Evolutionary conservation across 1,140 invertebrate genomes (phyloP), one percentile per base, ranked within the genome.

Genomic region (Zaprionus ornatus): DNA sequence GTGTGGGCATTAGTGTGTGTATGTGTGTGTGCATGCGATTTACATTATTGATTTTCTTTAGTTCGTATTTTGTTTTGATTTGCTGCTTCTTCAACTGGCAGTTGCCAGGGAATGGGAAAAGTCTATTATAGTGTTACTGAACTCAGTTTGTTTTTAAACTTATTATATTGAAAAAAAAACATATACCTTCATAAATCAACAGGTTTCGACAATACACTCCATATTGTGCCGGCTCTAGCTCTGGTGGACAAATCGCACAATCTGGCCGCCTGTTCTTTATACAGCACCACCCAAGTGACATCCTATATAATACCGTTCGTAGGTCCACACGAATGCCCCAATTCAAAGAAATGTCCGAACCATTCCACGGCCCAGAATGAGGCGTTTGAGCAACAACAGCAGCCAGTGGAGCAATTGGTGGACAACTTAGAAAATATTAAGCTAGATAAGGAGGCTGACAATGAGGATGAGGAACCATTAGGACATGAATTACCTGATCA

Each of bases 161-260:
- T 61, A 32, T 35, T 40, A 19, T 27, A 25, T 17, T 45, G 21
- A 21, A 37, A 40, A 29, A 21, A 37, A 40, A 52, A 57, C 32
- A 23, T 61, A 27, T 61, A 7, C 23, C 48, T 56, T 15, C 40
- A 73, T 37, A 35, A 77, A 73, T 80, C 82, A 77, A 79, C 80
- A 93, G 90, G 88, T 84, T 92, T 92, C 42, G 90, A 93, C 79
- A 93, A 92, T 60, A 92, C 91, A n/a, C 65, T 92, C 60, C 92
- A 93, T 48, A 93, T 92, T 63, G 85, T 93, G 29, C 92, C 92
- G 25, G 91, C 92, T 0, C 17, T 92, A n/a, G 80, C 83, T 5
- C 59, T 93, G 66, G 81, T 91, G 37, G 81, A 88, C 19, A 85
- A 90, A 56, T 66, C 74, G 3, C 71, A 83, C 74, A 55, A 56